These are phyloP conservation scores for Thermophis baileyi DNA, from an alignment of 2,113 vertebrate genomes.

Conservation along the genomic window DNA sequence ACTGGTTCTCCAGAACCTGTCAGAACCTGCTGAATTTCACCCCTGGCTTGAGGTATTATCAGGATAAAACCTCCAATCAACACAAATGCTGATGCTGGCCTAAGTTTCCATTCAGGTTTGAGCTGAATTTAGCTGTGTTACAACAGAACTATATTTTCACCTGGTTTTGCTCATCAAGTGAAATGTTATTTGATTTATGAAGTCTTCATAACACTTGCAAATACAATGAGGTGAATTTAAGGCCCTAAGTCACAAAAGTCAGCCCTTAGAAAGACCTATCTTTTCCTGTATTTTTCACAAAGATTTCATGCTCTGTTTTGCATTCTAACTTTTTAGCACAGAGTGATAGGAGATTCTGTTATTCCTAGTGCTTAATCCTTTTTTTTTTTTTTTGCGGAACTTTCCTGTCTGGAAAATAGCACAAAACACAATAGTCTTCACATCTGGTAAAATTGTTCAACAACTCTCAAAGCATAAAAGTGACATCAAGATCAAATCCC, in stretches of 20 bases:
- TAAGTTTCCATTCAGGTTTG: background rate
- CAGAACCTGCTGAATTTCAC: too few relatives aligned
- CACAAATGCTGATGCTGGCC: background rate
- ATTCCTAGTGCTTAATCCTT: background rate
- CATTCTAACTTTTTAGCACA: background rate
- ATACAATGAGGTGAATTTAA: background rate
- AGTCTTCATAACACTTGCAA: too few relatives aligned
- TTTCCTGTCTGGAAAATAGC: background rate
- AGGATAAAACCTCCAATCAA: background rate
- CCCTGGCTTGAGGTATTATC: too few relatives aligned
- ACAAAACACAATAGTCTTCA: background rate
- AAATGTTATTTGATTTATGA: background rate
- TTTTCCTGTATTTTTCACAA: background rate
- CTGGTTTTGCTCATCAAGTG: background rate
- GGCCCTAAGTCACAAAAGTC: background rate
- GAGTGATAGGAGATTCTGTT: background rate
- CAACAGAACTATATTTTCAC: background rate
- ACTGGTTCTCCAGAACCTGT: too few relatives aligned
- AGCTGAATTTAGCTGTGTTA: background rate
- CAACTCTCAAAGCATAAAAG: background rate
- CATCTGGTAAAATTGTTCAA: slow-evolving; percentile 1
- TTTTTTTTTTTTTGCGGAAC: background rate
- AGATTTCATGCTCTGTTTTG: background rate
- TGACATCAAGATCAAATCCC: slow-evolving; percentile 8
- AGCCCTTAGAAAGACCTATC: background rate